phyloP scores from a whole-genome alignment of 2,113 vertebrate genomes.

The Anguilla japonica region DNA sequence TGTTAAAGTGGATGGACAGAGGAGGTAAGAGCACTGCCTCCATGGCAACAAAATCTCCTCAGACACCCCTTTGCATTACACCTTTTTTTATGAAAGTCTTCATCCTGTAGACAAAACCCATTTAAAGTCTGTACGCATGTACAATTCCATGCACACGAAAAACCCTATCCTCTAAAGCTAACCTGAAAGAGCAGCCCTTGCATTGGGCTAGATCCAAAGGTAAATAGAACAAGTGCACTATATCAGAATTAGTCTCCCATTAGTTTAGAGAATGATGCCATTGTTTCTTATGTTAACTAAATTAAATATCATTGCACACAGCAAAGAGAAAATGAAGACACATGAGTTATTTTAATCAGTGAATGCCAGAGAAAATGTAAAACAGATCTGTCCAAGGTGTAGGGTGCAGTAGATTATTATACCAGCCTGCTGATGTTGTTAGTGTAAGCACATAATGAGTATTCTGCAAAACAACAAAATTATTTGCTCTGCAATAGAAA shows the following conservation, averaged over 20 bases:
- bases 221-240: not conserved
- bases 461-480: not conserved
- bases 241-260: not conserved
- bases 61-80: not conserved
- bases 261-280: not conserved
- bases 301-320: not conserved
- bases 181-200: not conserved
- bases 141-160: too few relatives aligned
- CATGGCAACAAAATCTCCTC: not conserved
- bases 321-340: not conserved
- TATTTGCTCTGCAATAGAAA: not conserved
- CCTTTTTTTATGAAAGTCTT: not conserved
- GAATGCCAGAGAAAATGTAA: too few relatives aligned
- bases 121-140: not conserved
- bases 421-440: not conserved
- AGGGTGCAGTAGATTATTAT: not conserved
- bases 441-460: too few relatives aligned
- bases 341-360: not conserved
- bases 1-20: not conserved
- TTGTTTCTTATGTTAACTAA: not conserved
- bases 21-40: not conserved
- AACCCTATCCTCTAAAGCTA: not conserved
- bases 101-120: not conserved
- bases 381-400: not conserved
- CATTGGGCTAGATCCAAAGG: not conserved